phyloP scores from a whole-genome alignment of 2,888 invertebrate genomes.

The Proisotoma minuta region DNA sequence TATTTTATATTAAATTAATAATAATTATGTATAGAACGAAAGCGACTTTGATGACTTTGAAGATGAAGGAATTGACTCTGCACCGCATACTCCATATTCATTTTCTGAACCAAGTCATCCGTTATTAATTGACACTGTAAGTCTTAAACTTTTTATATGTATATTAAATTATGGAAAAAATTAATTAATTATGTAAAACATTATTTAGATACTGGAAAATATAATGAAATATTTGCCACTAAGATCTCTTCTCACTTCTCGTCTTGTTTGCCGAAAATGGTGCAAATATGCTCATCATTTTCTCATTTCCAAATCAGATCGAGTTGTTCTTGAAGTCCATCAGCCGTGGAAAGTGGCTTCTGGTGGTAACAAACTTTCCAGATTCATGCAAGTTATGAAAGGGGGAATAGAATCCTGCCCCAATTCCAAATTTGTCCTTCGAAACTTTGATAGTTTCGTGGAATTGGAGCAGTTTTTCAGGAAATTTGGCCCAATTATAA shows the following conservation, averaged over 20 bases:
- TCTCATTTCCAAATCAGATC: slow-evolving; percentile 23
- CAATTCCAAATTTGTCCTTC: slow-evolving; percentile 25
- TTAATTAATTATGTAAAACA: slow-evolving; percentile 18
- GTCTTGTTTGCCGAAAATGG: slow-evolving; percentile 35
- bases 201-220: slow-evolving; percentile 28
- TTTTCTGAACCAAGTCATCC: slow-evolving; percentile 9
- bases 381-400: slow-evolving; percentile 30
- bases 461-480: slow-evolving; percentile 34
- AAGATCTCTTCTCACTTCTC: slow-evolving; percentile 26
- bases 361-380: slow-evolving; percentile 31
- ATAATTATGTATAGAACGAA: neutral
- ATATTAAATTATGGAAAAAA: neutral
- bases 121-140: slow-evolving; percentile 6
- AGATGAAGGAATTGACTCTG: slow-evolving; percentile 13
- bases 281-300: slow-evolving; percentile 22
- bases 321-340: slow-evolving; percentile 30
- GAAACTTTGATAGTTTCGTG: slow-evolving; percentile 22
- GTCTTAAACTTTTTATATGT: neutral
- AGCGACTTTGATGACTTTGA: slow-evolving; percentile 13
- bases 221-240: slow-evolving; percentile 34
- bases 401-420: slow-evolving; percentile 24
- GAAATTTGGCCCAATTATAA: slow-evolving; percentile 29
- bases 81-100: neutral
- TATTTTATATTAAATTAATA: neutral
- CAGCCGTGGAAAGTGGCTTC: slow-evolving; percentile 34